phyloP scores from a whole-genome alignment of 2,113 vertebrate species.

The Pao palembangensis region DNA sequence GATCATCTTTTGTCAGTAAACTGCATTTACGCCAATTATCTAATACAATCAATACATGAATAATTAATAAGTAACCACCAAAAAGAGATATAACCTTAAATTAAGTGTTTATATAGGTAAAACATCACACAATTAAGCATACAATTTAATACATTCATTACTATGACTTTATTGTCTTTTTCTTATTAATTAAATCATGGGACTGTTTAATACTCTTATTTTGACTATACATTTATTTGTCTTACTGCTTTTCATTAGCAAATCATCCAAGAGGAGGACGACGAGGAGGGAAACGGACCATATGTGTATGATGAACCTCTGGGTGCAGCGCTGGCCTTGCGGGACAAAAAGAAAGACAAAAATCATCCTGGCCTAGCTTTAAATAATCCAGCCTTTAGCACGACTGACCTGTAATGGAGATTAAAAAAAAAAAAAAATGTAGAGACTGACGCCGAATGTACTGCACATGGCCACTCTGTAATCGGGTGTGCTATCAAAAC shows the following conservation, averaged over 20 bases:
- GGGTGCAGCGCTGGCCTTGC: constrained; percentile 69
- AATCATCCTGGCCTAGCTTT: constrained; percentile 7
- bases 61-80: background rate
- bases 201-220: background rate
- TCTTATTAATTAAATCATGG: no score
- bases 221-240: constrained; percentile 1
- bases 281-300: constrained; percentile 9
- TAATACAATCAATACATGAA: background rate
- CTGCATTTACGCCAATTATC: no score
- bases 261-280: constrained; percentile 43
- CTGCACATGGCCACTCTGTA: no score
- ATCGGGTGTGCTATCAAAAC: no score
- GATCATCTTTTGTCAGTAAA: background rate
- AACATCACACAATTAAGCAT: no score
- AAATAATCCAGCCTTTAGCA: constrained; percentile 72
- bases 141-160: no score
- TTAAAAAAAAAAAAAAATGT: background rate
- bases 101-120: no score
- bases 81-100: no score
- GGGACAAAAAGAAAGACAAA: constrained; percentile 13
- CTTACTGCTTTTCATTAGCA: constrained; percentile 8
- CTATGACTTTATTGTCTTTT: no score
- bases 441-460: background rate
- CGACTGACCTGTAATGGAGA: constrained; percentile 81
- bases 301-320: constrained; percentile 68